phyloP scores from a whole-genome alignment of 2,888 invertebrate species.

The Morpho deidamia region DNA sequence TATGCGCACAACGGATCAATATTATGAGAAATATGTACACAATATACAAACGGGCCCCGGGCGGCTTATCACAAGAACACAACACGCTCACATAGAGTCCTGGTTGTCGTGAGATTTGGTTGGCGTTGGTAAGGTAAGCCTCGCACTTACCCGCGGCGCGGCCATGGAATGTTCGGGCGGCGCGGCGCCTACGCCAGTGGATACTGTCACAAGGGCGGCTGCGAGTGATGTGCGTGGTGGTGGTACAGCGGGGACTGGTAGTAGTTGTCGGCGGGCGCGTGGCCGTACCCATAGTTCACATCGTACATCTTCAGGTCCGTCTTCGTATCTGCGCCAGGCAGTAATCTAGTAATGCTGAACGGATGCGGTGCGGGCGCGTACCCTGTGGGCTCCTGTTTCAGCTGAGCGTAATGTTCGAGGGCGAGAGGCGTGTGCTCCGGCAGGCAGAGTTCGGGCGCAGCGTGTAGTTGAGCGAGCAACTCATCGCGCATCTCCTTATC shows the following conservation, averaged over 20 bases:
- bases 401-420: constrained; percentile 81
- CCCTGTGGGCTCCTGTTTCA: constrained; percentile 88
- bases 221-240: constrained; percentile 78
- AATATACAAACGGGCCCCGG: constrained; percentile 43
- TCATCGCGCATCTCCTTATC: constrained; percentile 80
- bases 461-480: constrained; percentile 85
- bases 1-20: constrained; percentile 58
- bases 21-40: constrained; percentile 65
- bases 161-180: constrained; percentile 44
- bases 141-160: constrained; percentile 40
- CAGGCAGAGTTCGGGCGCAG: constrained; percentile 80
- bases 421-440: constrained; percentile 79
- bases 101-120: constrained; percentile 52
- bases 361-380: constrained; percentile 93
- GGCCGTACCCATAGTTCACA: constrained; percentile 80
- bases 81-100: constrained; percentile 72
- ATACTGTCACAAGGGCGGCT: constrained; percentile 95
- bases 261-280: constrained; percentile 84
- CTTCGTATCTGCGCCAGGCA: constrained; percentile 91
- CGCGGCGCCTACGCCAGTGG: constrained; percentile 87
- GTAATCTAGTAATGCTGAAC: constrained; percentile 95
- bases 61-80: constrained; percentile 53
- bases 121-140: constrained; percentile 23
- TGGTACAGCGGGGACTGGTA: constrained; percentile 91
- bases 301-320: constrained; percentile 96